A percentile compares a stretch with the other conserved stretches of the same genome.
These are phyloP conservation scores for Hiodon alosoides DNA, from an alignment of 2,113 vertebrate genomes.

Conservation along the genomic window DNA sequence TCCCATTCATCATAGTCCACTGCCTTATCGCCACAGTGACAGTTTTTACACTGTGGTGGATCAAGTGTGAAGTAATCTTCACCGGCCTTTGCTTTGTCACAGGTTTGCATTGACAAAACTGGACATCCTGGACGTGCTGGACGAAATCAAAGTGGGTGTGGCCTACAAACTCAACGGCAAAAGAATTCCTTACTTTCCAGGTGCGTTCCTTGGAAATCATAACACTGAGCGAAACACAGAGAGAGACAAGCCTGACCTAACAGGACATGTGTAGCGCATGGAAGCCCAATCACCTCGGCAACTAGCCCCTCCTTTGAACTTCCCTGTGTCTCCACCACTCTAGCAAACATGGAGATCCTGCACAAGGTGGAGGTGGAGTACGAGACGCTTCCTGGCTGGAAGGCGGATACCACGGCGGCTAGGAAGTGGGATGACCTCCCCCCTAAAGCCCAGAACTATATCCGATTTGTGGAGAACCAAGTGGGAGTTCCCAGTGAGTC, in stretches of 20 bases:
- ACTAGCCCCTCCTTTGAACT: too few species aligned
- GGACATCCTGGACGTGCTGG: conserved; percentile 90
- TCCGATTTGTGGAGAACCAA: conserved; percentile 93
- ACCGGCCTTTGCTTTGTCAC: conserved; percentile 21
- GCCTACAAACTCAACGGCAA: conserved; percentile 91
- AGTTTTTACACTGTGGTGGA: background rate
- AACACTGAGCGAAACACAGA: background rate
- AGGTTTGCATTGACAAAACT: conserved; percentile 95
- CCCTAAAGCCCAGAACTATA: conserved; percentile 87
- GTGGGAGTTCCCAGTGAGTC: conserved; percentile 82
- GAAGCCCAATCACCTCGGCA: too few species aligned
- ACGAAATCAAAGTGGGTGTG: conserved; percentile 89
- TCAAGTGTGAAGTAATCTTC: background rate
- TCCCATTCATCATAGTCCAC: background rate
- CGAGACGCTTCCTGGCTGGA: conserved; percentile 96
- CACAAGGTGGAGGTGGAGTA: conserved; percentile 96
- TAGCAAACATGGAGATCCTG: conserved; percentile 91
- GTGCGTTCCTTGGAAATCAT: conserved; percentile 49
- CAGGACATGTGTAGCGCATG: background rate
- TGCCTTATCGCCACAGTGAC: too few species aligned
- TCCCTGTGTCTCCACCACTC: background rate
- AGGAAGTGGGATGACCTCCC: conserved; percentile 93
- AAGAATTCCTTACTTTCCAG: conserved; percentile 93
- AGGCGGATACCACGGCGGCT: conserved; percentile 79
- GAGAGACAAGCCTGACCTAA: background rate